phyloP scores from a whole-genome alignment of 2,113 vertebrate species.

The Pluvianellus socialis region DNA sequence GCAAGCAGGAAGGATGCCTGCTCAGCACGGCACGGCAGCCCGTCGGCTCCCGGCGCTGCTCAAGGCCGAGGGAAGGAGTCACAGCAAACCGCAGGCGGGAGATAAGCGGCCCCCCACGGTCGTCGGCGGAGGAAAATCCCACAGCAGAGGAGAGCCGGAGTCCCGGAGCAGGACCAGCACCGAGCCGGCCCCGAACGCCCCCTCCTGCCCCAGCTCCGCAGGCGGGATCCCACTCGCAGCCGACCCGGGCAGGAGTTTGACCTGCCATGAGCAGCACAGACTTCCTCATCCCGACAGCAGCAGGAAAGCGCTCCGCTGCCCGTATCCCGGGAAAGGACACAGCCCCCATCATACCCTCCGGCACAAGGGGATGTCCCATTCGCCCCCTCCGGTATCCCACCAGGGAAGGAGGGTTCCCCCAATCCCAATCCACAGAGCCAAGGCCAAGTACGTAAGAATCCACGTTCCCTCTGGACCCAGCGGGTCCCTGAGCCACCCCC shows the following conservation, averaged over 20 bases:
- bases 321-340: background rate
- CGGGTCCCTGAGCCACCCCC: background rate
- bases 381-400: fast-evolving
- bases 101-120: background rate
- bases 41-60: background rate
- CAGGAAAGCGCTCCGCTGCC: background rate
- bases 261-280: background rate
- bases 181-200: background rate
- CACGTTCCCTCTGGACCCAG: background rate
- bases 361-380: background rate
- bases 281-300: background rate
- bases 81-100: background rate
- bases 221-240: background rate
- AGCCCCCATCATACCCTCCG: background rate
- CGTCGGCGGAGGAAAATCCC: background rate
- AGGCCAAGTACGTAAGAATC: background rate
- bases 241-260: background rate
- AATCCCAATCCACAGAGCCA: fast-evolving
- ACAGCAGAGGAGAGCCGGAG: fast-evolving
- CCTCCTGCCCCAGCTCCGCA: too few species aligned
- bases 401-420: fast-evolving
- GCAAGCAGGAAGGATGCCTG: background rate
- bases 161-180: background rate
- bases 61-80: background rate
- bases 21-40: background rate